Base-by-base conservation (phyloP, 2,113 vertebrate species). In the Turnix velox region DNA sequence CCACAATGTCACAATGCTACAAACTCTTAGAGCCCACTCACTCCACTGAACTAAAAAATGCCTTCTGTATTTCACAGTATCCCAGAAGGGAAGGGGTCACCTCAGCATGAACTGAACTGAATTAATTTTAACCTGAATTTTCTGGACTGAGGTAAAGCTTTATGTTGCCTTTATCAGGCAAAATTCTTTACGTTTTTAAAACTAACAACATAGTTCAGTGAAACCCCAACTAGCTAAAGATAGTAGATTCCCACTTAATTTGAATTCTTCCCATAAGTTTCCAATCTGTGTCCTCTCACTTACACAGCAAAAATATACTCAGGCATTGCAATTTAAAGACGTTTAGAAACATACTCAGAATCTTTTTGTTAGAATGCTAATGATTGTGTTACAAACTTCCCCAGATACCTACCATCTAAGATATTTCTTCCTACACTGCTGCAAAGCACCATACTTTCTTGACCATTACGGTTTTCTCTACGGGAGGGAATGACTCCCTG, bases 401-500 rank as follows among this genome's bases (percentile, higher is more conserved):
- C 14, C 8, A 4, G 13, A 33, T 31, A 96, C 97, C 62, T 86
- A 98, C 97, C 97, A 68, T 83, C 92, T 14, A 90, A 63, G 5
- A 57, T 4, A 1, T 2, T 74, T 23, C 71, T 94, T 62, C 43
- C 46, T 1, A 39, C 10, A 8, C 77, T 90, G 5, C 96, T 97
- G 83, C 99, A 99, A 73, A 92, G 49, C 14, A 92, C 68, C 0
- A 2, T 2, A 84, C 99, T 99, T 49, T 97, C 57, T 66, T 97
- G 96, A 30, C 99, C 98, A 22, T 75, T 88, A 25, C 97, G 97
- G 59, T 98, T 98, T 17, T n/a, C 33, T 17, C 4, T 59, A 46
- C 98, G 98, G 57, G 96, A 98, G 8, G 91, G 90, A 74, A 99
- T 89, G 66, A 37, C 72, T 49, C 97, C 98, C 85, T 98, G 98